Base-by-base conservation (phyloP, 2,888 invertebrate genomes). In the Melanophora roralis region DNA sequence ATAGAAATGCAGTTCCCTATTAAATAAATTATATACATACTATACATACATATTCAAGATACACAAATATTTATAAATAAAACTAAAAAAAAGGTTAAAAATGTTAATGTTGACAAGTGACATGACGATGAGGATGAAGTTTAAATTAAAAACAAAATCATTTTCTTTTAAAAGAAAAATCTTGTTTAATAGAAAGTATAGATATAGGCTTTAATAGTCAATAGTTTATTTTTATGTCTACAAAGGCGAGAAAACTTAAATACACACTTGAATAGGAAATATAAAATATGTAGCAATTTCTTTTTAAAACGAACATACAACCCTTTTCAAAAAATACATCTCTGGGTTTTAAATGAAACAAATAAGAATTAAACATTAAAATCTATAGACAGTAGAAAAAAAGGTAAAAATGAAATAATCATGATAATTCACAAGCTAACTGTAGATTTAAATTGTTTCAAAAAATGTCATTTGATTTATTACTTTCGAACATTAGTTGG, bases 1-100 rank as follows among this genome's bases (percentile, higher is more conserved):
- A 67, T 60, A 68, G 60, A 62, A 78, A 75, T 51, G 65, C 71
- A 75, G 79, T 79, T 79, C 69, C 79, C 74, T 75, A 79, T 71
- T 79, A 65, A 71, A 65, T 69, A 59, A 36, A 59, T 60, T 57
- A 73, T 38, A 45, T 11, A 45, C 45, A 53, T 40, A 43, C 6
- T 53, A n/a, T 16, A 60, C 32, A 45, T 27, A 45, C 53, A 75
- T 47, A 67, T 40, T 19, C 77, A 71, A 65, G 9, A 59, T 65
- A 67, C 47, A 72, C 53, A 65, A 60, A 45, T 71, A 60, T 51
- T 34, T 43, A 65, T 32, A 73, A 47, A 43, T 49, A 53, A 59
- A 19, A 43, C 21, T n/a, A 43, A 64, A 32, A 47, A 9, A 32
- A 45, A 45, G 14, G 1, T 64, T 55, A 57, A 43, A 53, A 69